These are phyloP conservation scores for Mantis religiosa DNA, from an alignment of 2,888 invertebrate genomes.

Conservation along the genomic window DNA sequence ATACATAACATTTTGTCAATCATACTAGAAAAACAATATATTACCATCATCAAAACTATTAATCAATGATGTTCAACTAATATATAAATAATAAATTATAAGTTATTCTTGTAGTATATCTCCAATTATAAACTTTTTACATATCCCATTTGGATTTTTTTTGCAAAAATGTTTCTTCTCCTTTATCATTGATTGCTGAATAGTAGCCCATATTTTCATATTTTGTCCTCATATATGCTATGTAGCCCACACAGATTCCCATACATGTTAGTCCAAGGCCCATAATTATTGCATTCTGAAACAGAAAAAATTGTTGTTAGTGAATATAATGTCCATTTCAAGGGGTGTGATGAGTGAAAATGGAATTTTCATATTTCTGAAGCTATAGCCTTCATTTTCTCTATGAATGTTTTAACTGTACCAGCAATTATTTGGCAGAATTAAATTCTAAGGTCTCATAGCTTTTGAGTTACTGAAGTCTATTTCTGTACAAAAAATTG, in stretches of 20 bases:
- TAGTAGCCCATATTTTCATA: conserved; percentile 78
- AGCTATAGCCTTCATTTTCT: no score
- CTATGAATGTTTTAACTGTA: no score
- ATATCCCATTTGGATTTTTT: conserved; percentile 74
- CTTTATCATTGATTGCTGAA: conserved; percentile 72
- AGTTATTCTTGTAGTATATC: no score
- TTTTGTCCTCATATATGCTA: conserved; percentile 79
- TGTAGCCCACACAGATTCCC: conserved; percentile 69
- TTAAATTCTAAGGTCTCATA: no score
- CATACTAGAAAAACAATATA: no score
- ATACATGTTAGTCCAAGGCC: conserved; percentile 72
- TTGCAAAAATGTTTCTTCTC: conserved; percentile 68
- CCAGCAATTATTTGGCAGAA: no score
- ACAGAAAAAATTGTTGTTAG: conserved; percentile 37
- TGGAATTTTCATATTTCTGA: not conserved
- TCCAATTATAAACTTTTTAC: not conserved
- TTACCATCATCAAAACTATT: no score
- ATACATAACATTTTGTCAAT: no score
- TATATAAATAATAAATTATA: no score
- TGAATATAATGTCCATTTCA: not conserved
- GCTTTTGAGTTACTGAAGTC: no score
- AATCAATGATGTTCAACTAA: no score
- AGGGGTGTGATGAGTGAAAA: not conserved
- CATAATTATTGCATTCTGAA: conserved; percentile 84
- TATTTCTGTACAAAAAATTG: no score